phyloP scores from a whole-genome alignment of 2,797 vertebrate genomes.

The Stomatorhinus walkeri region DNA sequence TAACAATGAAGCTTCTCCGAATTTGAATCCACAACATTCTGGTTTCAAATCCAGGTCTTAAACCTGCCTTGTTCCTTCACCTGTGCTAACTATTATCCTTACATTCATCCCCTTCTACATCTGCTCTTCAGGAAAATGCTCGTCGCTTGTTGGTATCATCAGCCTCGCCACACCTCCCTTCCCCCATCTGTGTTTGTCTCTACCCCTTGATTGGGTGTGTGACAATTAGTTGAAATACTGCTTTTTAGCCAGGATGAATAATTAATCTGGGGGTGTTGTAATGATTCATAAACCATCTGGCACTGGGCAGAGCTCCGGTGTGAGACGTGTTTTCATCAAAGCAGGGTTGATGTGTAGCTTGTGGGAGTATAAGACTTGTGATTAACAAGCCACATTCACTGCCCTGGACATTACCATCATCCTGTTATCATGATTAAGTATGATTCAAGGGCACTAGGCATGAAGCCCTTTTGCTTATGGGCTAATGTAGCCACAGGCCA shows the following conservation, averaged over 20 bases:
- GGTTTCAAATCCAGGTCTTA: not conserved
- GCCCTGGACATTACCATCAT: not conserved
- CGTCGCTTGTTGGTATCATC: not conserved
- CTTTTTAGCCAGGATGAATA: slow-evolving; percentile 78
- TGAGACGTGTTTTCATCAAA: slow-evolving; percentile 35
- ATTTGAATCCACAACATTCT: not conserved
- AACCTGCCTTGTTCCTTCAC: not conserved
- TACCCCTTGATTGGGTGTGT: slow-evolving; percentile 34
- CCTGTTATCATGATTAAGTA: not conserved
- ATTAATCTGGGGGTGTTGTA: slow-evolving; percentile 69
- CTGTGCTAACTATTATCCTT: not conserved
- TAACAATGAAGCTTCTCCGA: not conserved
- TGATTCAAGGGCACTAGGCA: not conserved
- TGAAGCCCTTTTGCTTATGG: not conserved
- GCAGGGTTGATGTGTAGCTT: slow-evolving; percentile 10
- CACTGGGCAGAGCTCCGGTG: slow-evolving; percentile 37
- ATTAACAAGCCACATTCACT: not conserved
- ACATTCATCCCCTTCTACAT: not conserved
- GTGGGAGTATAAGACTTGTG: slow-evolving; percentile 10
- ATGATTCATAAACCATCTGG: slow-evolving; percentile 84
- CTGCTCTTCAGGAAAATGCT: not conserved
- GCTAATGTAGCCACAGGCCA: not conserved
- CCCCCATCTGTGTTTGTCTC: not conserved
- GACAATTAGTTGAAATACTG: slow-evolving; percentile 67
- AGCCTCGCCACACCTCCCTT: not conserved